These are phyloP conservation scores for Crotalus horridus DNA, from an alignment of 2,113 vertebrate genomes.

Conservation along the genomic window DNA sequence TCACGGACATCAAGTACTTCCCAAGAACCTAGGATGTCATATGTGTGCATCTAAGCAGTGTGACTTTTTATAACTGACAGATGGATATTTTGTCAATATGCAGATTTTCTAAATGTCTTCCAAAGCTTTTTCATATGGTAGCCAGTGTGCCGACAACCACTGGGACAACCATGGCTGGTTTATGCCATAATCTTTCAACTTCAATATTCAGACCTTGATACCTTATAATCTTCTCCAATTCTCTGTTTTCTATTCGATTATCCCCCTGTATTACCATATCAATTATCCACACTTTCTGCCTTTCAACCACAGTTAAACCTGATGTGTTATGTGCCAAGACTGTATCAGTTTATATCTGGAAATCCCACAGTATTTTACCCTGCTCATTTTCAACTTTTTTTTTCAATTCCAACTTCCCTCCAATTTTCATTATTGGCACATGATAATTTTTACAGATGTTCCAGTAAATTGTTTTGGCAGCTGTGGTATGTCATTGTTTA, in stretches of 20 bases:
- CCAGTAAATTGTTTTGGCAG: neutral
- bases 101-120: neutral
- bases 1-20: neutral
- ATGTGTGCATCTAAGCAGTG: neutral
- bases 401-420: neutral
- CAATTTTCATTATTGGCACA: neutral
- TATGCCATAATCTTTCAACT: neutral
- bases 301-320: neutral
- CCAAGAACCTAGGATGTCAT: neutral
- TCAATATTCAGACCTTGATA: neutral
- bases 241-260: neutral
- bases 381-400: neutral
- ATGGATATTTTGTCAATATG: neutral
- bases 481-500: neutral
- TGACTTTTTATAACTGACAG: neutral
- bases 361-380: neutral
- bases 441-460: neutral
- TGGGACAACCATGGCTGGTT: neutral
- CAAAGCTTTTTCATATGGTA: neutral
- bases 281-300: neutral
- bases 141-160: neutral
- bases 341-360: neutral
- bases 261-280: neutral
- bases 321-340: neutral
- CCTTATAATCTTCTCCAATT: neutral